Conservation (phyloP, 2,797 vertebrate genomes). For the Phyllotis vaccarum region DNA sequence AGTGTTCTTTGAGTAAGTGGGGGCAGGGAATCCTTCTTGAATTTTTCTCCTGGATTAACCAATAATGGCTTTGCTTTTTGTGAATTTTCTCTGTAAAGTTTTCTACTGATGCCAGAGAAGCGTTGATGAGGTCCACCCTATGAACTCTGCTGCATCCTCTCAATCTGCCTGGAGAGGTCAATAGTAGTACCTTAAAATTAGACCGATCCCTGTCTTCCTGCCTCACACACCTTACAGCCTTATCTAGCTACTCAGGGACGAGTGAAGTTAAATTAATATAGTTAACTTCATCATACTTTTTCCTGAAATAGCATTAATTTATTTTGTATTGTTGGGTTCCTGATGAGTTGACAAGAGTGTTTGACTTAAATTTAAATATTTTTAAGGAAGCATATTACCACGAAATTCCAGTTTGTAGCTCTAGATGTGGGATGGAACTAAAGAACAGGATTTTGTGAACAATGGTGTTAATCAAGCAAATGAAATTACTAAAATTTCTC, state of each 20-base stretch:
- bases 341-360: constrained; percentile 9
- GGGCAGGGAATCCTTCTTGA: background rate
- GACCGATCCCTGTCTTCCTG: background rate
- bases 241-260: background rate
- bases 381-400: background rate
- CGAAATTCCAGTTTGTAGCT: background rate
- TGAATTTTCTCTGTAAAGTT: background rate
- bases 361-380: background rate
- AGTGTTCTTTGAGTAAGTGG: background rate
- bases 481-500: background rate
- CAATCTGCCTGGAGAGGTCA: too few species aligned
- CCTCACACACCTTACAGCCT: background rate
- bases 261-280: background rate
- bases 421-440: background rate
- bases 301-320: background rate
- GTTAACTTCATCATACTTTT: background rate
- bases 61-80: background rate
- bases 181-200: background rate
- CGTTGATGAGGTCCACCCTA: background rate
- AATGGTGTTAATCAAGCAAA: background rate
- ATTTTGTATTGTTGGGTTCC: background rate
- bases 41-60: background rate
- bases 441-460: background rate
- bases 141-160: background rate
- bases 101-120: background rate